Percentiles rank a stretch among this genome's conserved stretches.
phyloP scores from a whole-genome alignment of 2,888 invertebrate species.

The Ernsta delagoae region DNA sequence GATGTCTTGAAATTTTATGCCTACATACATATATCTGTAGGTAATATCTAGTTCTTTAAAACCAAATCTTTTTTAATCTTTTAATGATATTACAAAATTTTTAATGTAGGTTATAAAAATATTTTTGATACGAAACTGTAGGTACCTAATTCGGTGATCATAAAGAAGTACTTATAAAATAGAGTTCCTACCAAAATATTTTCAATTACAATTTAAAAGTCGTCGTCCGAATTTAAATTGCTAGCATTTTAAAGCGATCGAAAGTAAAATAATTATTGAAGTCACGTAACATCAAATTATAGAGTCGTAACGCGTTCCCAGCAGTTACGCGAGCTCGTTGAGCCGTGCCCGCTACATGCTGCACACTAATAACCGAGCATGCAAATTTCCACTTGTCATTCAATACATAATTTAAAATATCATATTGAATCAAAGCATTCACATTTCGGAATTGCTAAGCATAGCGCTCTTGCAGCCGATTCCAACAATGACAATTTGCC shows the following conservation, averaged over 20 bases:
- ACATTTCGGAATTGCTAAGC: background rate
- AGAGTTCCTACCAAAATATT: slow-evolving; percentile 5
- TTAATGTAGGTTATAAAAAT: too few relatives aligned
- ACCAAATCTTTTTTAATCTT: too few relatives aligned
- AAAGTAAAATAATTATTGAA: slow-evolving; percentile 63
- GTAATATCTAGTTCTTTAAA: too few relatives aligned
- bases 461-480: too few relatives aligned
- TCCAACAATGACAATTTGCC: too few relatives aligned
- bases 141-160: background rate
- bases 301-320: slow-evolving; percentile 60
- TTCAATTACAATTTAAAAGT: slow-evolving; percentile 16
- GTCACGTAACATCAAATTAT: slow-evolving; percentile 67
- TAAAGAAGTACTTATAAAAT: too few relatives aligned
- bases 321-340: slow-evolving; percentile 55
- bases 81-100: too few relatives aligned
- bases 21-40: too few relatives aligned
- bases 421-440: background rate
- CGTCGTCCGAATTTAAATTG: slow-evolving; percentile 37
- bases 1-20: too few relatives aligned
- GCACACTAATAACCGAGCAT: slow-evolving; percentile 31
- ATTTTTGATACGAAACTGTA: background rate
- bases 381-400: slow-evolving; percentile 23
- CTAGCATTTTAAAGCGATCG: slow-evolving; percentile 47
- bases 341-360: slow-evolving; percentile 35
- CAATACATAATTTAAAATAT: background rate